Evolutionary conservation across 2,113 vertebrate species (phyloP), one percentile per base, ranked within the genome.

Genomic region (Nothobranchius kuhntae): DNA sequence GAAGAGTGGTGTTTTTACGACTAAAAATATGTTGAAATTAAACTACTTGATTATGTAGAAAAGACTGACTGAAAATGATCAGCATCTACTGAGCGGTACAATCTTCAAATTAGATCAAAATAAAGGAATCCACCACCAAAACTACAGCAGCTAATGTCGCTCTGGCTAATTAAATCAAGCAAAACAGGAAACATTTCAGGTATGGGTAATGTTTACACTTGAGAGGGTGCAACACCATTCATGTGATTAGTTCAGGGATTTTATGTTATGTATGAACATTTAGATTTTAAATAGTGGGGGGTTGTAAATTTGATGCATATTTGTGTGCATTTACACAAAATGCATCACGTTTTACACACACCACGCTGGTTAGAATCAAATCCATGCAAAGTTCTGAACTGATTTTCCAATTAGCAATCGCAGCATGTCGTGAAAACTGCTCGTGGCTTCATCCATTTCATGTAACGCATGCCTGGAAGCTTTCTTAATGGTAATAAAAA

Each of bases 121-220:
- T 4, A 36, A 61, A 35, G 59, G 40, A 71, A 24, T 71, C 75
- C 67, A 73, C 71, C 82, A 84, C 78, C 75, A 76, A 54, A 53
- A 73, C 77, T 82, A 88, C 68, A 68, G 44, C 50, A 30, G 54
- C 62, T 54, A 68, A 53, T 60, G 17, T 44, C 38, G 46, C 52
- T 44, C 57, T 26, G 24, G 53, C 66, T 61, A 78, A 1, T 8
- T 65, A 35, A 61, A 17, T 7, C 8, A 36, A 67, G 53, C 30
- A 30, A 30, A 30, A 30, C 30, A 30, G 30, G 4, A 30, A 30
- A 3, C 53, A 36, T 46, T 24, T 68, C 24, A 85, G 83, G 84
- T 83, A 83, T 87, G 82, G 77, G 77, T 81, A 78, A 81, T 76
- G 75, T 76, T 77, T 72, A 65, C 3, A 38, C 13, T 56, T 61